Evolutionary conservation across 2,888 invertebrate genomes (phyloP), one percentile per base, ranked within the genome.

Genomic region (Mellilla xanthometata): DNA sequence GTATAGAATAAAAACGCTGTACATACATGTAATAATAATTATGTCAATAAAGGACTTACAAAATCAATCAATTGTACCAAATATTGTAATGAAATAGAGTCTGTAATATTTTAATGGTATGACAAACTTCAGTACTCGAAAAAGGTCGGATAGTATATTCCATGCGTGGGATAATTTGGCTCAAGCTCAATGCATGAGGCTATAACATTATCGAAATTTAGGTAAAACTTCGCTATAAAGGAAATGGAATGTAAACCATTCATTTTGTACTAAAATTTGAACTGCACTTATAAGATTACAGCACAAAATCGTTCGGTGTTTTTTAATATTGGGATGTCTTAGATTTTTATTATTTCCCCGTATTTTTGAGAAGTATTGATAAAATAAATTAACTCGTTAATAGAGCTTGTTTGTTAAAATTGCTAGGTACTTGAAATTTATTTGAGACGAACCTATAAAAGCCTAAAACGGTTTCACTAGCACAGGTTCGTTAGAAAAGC

Each of bases 121-220:
- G n/a, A n/a, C n/a, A n/a, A n/a, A n/a, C n/a, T 9, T 19, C 9
- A 2, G 3, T 35, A 34, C 33, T 35, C 9, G 9, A 3, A 53
- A 49, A 36, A 31, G 48, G 31, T 19, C n/a, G 19, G 19, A 6
- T 23, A 39, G 42, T 44, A 41, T 49, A 44, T 40, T 13, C 29
- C 48, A 41, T 44, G 51, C 47, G 39, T 35, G 52, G 58, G 44
- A 60, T 58, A 55, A 65, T 70, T 73, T 77, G 74, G 72, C 72
- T 64, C 62, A 32, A 45, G 45, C 47, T 70, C 70, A 76, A 76
- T 48, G 42, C 38, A 54, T 54, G 47, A 62, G 56, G 48, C 46
- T 48, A 52, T 54, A 57, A 43, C 39, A 49, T 56, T 66, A 62
- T 58, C 41, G 52, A 53, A 58, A 58, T 67, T 60, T 59, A 63